Evolutionary conservation across 2,888 invertebrate genomes (phyloP), one percentile per base, ranked within the genome.

Genomic region (Anaspis maculata): DNA sequence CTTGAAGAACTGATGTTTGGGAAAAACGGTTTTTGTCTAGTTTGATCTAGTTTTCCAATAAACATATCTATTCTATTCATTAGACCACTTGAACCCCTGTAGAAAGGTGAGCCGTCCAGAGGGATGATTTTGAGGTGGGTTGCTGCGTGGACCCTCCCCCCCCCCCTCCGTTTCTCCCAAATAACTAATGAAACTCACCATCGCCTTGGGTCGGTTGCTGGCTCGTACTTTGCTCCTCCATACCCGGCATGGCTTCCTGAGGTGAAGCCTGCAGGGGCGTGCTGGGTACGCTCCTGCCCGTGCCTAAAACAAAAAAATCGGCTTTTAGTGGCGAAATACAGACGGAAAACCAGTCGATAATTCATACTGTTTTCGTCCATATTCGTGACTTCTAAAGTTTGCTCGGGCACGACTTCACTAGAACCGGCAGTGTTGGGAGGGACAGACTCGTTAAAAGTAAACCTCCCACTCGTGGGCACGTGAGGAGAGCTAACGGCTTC

Each of bases 401-500:
- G 64, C 46, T 65, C 66, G 7, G 64, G 62, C 21, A 63, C 54
- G 15, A 57, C 56, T 44, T 59, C 61, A 29, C 53, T 58, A 28
- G 56, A 54, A 33, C 45, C 48, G 29, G 49, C 43, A 19, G 49
- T 51, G 33, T 46, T 50, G 22, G 52, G 51, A 14, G 57, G 46
- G 4, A 64, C 57, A 3, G 72, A 64, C 48, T 79, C 80, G 34
- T 73, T 73, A 52, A 79, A 80, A 11, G 73, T 76, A 52, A 82
- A 83, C 45, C 79, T 69, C 30, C 75, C 73, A 41, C 64, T 65
- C 36, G 66, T 65, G 3, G 76, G 76, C 15, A 83, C 79, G 66
- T 83, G 79, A 3, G 92, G 92, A 0, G 92, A 92, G 60, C 90
- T 90, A 21, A 92, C 86, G 25, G 90, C 90, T 61, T 91, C 89